A percentile compares a stretch with the other conserved stretches of the same genome.
Conservation (phyloP, 2,797 vertebrate genomes). For the Gambelia wislizenii region DNA sequence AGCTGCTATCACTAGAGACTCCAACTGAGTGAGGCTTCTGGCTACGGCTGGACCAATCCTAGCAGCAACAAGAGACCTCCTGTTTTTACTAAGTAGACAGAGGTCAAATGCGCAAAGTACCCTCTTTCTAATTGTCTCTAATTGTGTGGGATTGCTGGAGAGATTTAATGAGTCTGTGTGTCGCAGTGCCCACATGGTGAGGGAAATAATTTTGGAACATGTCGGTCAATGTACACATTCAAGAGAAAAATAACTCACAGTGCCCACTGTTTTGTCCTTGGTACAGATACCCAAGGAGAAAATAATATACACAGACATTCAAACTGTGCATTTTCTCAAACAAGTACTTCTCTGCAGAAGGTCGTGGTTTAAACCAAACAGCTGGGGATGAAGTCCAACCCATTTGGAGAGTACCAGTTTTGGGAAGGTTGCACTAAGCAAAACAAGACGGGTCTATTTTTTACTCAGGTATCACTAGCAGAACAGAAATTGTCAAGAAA, state of each 20-base stretch:
- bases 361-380: background rate
- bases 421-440: background rate
- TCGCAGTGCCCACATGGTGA: background rate
- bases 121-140: background rate
- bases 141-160: background rate
- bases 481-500: background rate
- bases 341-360: background rate
- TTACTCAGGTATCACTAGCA: background rate
- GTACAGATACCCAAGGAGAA: background rate
- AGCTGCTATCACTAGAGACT: constrained; percentile 15
- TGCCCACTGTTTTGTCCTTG: background rate
- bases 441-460: background rate
- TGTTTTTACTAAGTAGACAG: background rate
- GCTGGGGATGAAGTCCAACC: background rate
- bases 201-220: background rate
- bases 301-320: background rate
- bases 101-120: background rate
- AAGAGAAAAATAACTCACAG: background rate
- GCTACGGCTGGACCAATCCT: background rate
- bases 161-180: background rate
- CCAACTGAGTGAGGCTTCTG: background rate
- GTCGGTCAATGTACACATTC: background rate
- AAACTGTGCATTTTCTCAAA: background rate
- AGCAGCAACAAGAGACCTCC: background rate
- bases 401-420: background rate